Evolutionary conservation across 2,888 invertebrate genomes (phyloP), one percentile per base, ranked within the genome.

Genomic region (Caenorhabditis sp.): DNA sequence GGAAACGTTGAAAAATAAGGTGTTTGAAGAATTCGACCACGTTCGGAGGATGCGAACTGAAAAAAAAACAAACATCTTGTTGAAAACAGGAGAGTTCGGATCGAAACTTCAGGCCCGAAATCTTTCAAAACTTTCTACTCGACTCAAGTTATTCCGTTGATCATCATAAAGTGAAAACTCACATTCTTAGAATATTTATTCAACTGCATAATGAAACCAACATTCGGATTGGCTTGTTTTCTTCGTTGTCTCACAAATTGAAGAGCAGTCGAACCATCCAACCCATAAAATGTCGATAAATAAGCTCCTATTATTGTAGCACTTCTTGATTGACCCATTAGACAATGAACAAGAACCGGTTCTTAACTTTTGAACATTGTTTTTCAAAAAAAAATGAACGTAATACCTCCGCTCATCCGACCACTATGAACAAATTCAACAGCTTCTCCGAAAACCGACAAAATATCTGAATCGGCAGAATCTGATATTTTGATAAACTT

Each of bases 161-260:
- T n/a, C n/a, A n/a, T n/a, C n/a, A n/a, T n/a, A n/a, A n/a, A n/a
- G n/a, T n/a, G 24, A 21, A 55, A 36, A 43, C 70, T 54, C 49
- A 83, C 84, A 62, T 77, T 64, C 24, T 76, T 75, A 2, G 76
- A 75, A 53, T 73, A 86, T 23, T 78, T 70, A 31, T 67, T 72
- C 62, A 86, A 66, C 57, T 85, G 84, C 79, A 83, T 82, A 21
- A 83, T 67, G 66, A 86, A 86, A 26, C 85, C 86, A 53, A 82
- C 80, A 64, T 86, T 85, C 12, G 86, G 86, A 63, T 79, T 79
- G 17, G 78, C 80, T 1, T 75, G 62, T 17, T 67, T 66, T 19
- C 84, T 63, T 50, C 68, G 62, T 17, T 76, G 37, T 17, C 65
- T 66, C n/a, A 85, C 69, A 27, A 70, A 79, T 19, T 79, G 58